Evolutionary conservation across 1,140 invertebrate genomes (phyloP), one percentile per base, ranked within the genome.

Genomic region (Drosophila teissieri): DNA sequence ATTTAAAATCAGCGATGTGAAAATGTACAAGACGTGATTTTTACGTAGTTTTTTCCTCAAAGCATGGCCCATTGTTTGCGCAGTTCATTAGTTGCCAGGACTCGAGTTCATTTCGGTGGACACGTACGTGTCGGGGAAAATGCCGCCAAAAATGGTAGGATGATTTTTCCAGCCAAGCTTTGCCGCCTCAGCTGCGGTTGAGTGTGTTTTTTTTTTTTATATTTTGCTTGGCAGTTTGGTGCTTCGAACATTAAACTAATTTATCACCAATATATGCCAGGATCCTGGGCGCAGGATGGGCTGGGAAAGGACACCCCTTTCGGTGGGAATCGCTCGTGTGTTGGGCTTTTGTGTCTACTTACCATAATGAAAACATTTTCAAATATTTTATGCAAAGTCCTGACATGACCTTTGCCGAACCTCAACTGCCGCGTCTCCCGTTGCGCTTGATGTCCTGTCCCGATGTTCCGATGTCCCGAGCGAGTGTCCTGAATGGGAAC

Each of bases 341-440:
- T 69, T 73, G 64, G 82, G 73, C 83, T 75, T 82, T 82, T 86
- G 78, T 83, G 84, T 89, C 82, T 86, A 73, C 74, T 86, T 86
- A 86, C 79, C 82, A 89, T 89, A 89, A 89, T 89, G 84, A 89
- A 89, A 89, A 89, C 84, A 89, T 89, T 89, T 88, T 89, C 85
- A 89, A 89, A 89, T 84, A 89, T 89, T 89, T 89, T 89, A 89
- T 89, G 84, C 84, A 88, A 83, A 88, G 84, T 88, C 83, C 70
- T 78, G 84, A 83, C 82, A 82, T 88, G 83, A 88, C 84, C 83
- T 88, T 80, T 68, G 67, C 73, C 67, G 68, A 72, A 70, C 68
- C 82, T 61, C 60, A 70, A 78, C 68, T 49, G 56, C 55, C 72
- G 53, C 64, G 76, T 63, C 79, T 68, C 62, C 84, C 84, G 68